Evolutionary conservation across 2,113 vertebrate species (phyloP).

Genomic region (Albula goreensis): DNA sequence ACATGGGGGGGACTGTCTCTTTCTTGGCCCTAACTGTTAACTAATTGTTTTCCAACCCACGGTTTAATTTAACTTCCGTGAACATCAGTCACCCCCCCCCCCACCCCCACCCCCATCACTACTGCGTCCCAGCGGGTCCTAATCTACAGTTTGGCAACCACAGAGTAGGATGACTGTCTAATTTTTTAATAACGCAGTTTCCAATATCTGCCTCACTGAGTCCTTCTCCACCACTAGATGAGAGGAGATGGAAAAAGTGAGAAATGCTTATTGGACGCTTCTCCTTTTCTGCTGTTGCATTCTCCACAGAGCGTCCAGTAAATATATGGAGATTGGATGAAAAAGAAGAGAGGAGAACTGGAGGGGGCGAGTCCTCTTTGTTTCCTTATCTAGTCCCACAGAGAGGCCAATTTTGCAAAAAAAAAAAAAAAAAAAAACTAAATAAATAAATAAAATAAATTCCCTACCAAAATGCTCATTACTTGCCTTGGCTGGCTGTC

Average conservation of each 20-base stretch:
- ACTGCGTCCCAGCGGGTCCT: too few species aligned
- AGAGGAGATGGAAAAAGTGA: not conserved
- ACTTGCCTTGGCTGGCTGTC: not conserved
- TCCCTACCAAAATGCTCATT: slow-evolving; percentile 17
- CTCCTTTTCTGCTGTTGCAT: not conserved
- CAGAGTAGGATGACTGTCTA: not conserved
- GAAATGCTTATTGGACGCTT: not conserved
- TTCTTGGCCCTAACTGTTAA: too few species aligned
- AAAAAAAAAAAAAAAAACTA: too few species aligned
- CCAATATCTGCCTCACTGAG: not conserved
- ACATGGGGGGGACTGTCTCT: too few species aligned
- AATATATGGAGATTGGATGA: slow-evolving; percentile 17
- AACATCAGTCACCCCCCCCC: too few species aligned
- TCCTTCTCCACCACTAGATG: not conserved
- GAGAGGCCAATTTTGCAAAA: not conserved
- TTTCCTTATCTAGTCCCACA: not conserved
- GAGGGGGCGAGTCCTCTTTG: not conserved
- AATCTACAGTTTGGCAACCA: too few species aligned
- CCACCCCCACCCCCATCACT: not conserved
- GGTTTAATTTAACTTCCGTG: too few species aligned
- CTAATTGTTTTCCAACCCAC: too few species aligned
- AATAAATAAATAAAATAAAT: not conserved
- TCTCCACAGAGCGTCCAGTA: not conserved
- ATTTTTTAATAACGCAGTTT: not conserved
- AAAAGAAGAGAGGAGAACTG: not conserved